Percentiles rank a stretch among this genome's conserved stretches.
phyloP scores from a whole-genome alignment of 2,113 vertebrate genomes.

The Dipodomys ordii region DNA sequence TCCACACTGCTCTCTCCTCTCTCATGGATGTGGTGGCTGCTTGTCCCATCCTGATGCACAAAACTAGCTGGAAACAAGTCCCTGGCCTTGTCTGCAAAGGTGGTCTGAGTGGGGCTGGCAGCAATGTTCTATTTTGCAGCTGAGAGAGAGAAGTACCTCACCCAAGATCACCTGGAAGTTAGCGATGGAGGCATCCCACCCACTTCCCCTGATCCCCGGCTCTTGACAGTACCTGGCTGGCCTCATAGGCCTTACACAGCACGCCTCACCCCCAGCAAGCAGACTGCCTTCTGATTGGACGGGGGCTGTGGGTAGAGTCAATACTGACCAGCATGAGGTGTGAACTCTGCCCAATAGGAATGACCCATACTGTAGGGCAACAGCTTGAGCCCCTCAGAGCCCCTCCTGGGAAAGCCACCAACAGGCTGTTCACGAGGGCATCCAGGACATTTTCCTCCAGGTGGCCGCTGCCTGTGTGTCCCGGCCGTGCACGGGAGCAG shows the following conservation, averaged over 20 bases:
- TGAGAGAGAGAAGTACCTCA: background rate
- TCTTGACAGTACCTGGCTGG: background rate
- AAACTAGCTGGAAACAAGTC: background rate
- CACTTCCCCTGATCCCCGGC: rapidly evolving
- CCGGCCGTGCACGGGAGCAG: rapidly evolving
- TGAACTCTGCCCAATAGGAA: background rate
- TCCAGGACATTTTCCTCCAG: rapidly evolving
- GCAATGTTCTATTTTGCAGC: background rate
- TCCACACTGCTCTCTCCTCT: background rate
- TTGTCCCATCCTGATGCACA: background rate
- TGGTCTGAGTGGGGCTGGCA: rapidly evolving
- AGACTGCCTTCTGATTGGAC: background rate
- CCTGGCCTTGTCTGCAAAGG: background rate
- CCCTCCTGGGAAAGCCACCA: background rate
- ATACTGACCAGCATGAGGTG: background rate
- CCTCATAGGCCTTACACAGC: rapidly evolving
- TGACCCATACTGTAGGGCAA: background rate
- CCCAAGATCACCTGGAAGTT: rapidly evolving
- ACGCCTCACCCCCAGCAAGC: too few species aligned
- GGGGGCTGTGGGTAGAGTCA: background rate
- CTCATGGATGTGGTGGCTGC: rapidly evolving
- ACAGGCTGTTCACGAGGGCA: rapidly evolving
- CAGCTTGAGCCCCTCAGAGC: background rate
- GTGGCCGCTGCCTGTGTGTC: rapidly evolving
- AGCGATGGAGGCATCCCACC: rapidly evolving